These are phyloP conservation scores for Porites rus DNA, from an alignment of 92 coral and sea anemone genomes.

Conservation along the genomic window DNA sequence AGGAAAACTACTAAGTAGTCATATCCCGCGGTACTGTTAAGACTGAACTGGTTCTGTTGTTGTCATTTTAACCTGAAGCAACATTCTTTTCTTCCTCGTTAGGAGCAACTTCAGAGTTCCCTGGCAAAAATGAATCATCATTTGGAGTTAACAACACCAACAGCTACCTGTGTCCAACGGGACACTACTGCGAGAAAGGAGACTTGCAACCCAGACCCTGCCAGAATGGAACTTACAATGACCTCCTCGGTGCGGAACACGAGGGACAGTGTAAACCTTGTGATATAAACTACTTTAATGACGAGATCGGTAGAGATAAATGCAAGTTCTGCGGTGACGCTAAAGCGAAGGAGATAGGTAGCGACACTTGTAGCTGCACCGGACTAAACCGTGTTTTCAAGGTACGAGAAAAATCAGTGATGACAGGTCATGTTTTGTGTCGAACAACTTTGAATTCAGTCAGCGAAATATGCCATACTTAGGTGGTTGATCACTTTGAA, in stretches of 20 bases:
- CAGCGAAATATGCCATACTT: too few species aligned
- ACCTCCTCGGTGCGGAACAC: constrained; percentile 71
- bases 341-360: constrained; percentile 63
- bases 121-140: constrained; percentile 74
- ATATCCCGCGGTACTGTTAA: too few species aligned
- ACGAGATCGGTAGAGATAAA: constrained; percentile 77
- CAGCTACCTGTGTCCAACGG: constrained; percentile 85
- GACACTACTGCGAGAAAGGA: constrained; percentile 90
- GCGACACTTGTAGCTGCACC: constrained; percentile 83
- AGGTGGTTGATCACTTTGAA: too few species aligned
- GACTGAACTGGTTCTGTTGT: too few species aligned
- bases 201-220: constrained; percentile 78
- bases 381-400: constrained; percentile 87
- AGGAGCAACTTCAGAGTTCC: constrained; percentile 97
- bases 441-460: too few species aligned
- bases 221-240: constrained; percentile 88
- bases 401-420: constrained; percentile 52
- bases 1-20: too few species aligned
- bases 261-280: constrained; percentile 81
- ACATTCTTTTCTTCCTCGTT: background rate
- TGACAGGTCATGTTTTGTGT: too few species aligned
- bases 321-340: constrained; percentile 86
- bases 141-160: constrained; percentile 82
- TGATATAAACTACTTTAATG: constrained; percentile 73
- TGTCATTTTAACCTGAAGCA: background rate